Evolutionary conservation across 2,888 invertebrate species (phyloP), one percentile per base, ranked within the genome.

Genomic region (Anthophora plumipes): DNA sequence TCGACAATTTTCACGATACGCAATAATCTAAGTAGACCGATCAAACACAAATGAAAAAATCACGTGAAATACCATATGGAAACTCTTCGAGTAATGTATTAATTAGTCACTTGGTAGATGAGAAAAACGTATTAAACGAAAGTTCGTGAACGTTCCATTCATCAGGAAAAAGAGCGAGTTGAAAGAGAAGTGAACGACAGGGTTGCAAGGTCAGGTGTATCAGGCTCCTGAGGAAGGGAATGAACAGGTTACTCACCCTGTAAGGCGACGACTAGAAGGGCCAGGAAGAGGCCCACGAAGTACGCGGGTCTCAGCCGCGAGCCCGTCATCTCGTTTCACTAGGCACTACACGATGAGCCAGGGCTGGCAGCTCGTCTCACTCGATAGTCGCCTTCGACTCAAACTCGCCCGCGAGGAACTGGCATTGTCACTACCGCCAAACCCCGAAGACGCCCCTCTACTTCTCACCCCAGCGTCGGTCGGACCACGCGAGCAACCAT

Each of bases 271-370:
- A 94, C 94, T 94, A 94, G 94, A 91, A 94, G 93, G 91, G 94
- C 87, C 86, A 95, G 92, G 93, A 94, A 94, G 94, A 95, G 94
- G 93, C 94, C 93, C 92, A 94, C 92, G 92, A 94, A 91, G 91
- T 94, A 93, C 94, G 94, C 94, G 94, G 94, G 94, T 94, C 94
- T 94, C 94, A 92, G 94, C 92, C 94, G 93, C 93, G 94, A 94
- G 94, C 94, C 94, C 94, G 94, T 94, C 94, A 95, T 95, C 94
- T 94, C 94, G 94, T 93, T 91, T 95, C 93, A 94, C 95, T 94
- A 89, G 86, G 89, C 92, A 90, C 92, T 90, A 90, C 91, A 88
- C 91, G 91, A 91, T 91, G 89, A 91, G 91, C 92, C 92, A 91
- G 92, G 90, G 77, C 90, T 91, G 90, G 90, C 90, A 90, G 90